Evolutionary conservation across 2,797 vertebrate genomes (phyloP).

Genomic region (Silurus aristotelis): DNA sequence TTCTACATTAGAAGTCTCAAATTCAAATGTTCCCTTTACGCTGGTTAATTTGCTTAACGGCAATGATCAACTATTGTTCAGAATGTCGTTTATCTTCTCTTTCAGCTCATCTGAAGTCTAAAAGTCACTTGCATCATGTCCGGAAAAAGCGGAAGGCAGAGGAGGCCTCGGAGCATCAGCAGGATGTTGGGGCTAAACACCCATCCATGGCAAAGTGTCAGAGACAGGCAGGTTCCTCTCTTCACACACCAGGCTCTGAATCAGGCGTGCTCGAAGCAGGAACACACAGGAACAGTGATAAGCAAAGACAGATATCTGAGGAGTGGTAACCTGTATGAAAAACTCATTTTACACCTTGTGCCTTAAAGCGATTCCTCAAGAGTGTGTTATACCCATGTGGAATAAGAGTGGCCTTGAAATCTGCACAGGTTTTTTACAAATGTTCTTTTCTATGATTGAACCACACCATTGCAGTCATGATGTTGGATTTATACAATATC

Average conservation of each 20-base stretch:
- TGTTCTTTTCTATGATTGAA: neutral
- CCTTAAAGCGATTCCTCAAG: neutral
- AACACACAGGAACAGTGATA: slow-evolving; percentile 18
- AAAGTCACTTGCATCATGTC: slow-evolving; percentile 83
- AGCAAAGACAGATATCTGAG: slow-evolving; percentile 48
- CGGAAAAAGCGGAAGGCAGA: slow-evolving; percentile 82
- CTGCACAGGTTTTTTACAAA: neutral
- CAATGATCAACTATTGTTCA: neutral
- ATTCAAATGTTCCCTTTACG: neutral
- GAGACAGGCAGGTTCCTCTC: slow-evolving; percentile 39
- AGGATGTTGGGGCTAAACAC: slow-evolving; percentile 3
- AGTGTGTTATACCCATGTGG: neutral
- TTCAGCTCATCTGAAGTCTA: slow-evolving; percentile 89
- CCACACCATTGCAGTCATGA: neutral
- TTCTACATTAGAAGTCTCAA: neutral
- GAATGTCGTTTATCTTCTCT: slow-evolving; percentile 42
- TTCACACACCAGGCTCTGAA: slow-evolving; percentile 37
- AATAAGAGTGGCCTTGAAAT: neutral
- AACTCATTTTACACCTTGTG: neutral
- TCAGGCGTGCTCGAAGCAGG: slow-evolving; percentile 46
- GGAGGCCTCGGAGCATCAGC: slow-evolving; percentile 6
- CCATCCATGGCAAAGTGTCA: slow-evolving; percentile 40
- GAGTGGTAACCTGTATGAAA: neutral
- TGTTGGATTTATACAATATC: slow-evolving; percentile 28
- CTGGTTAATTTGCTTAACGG: too few species aligned